These are phyloP conservation scores for Menura novaehollandiae DNA, from an alignment of 2,113 vertebrate species.

Conservation along the genomic window DNA sequence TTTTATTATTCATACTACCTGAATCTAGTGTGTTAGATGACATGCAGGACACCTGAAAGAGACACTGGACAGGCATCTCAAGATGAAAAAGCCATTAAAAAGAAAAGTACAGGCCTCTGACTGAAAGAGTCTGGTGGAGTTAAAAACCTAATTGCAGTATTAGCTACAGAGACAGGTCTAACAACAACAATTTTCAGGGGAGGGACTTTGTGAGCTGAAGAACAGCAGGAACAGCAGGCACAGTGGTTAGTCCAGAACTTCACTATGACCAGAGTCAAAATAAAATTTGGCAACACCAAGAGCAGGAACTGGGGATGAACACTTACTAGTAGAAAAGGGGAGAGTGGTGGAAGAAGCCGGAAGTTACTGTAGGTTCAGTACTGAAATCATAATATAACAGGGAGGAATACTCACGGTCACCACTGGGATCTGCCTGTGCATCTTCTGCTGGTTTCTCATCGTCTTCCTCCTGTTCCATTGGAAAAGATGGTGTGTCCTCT, in stretches of 20 bases:
- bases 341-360: neutral
- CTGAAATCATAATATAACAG: accelerated
- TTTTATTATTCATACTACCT: neutral
- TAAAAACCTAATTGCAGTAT: neutral
- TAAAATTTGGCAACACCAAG: neutral
- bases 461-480: neutral
- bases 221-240: neutral
- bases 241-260: neutral
- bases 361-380: neutral
- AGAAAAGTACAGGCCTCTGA: neutral
- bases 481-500: neutral
- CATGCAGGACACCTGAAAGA: neutral
- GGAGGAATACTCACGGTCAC: neutral
- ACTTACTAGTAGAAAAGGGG: neutral
- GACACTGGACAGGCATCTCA: neutral
- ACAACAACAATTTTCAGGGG: neutral
- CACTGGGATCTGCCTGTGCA: neutral
- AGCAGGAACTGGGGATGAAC: neutral
- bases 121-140: neutral
- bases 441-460: neutral
- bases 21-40: neutral
- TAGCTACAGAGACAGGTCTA: neutral
- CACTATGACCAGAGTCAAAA: neutral
- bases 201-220: neutral
- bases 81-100: neutral